A percentile compares a stretch with the other conserved stretches of the same genome.
These are phyloP conservation scores for Sebastes aleutianus DNA, from an alignment of 2,797 vertebrate species.

Conservation along the genomic window DNA sequence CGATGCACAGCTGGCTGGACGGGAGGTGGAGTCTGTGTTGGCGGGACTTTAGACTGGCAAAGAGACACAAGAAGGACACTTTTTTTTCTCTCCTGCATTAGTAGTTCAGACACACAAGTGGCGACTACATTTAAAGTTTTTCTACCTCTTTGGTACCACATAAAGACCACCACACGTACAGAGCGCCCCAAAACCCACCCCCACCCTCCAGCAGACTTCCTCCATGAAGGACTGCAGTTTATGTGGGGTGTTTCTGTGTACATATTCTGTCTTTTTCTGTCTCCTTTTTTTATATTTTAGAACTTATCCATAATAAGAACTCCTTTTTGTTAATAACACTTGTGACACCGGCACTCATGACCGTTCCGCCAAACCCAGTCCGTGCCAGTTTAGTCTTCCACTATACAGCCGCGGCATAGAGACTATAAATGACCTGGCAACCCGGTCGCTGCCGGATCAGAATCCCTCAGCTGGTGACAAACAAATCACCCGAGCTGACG, in stretches of 20 bases:
- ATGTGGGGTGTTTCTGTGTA: slow-evolving; percentile 35
- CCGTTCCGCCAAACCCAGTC: not conserved
- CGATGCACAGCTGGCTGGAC: slow-evolving; percentile 44
- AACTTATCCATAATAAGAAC: slow-evolving; percentile 15
- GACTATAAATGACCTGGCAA: not conserved
- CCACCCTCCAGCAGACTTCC: not conserved
- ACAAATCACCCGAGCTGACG: slow-evolving; percentile 34
- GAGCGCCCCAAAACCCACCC: not conserved
- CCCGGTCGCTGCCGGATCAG: slow-evolving; percentile 1
- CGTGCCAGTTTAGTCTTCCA: not conserved
- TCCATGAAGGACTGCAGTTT: not conserved
- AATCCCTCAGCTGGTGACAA: slow-evolving; percentile 26
- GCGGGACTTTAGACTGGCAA: not conserved
- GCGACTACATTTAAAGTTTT: not conserved
- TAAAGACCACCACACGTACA: not conserved
- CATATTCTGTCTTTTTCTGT: slow-evolving; percentile 19
- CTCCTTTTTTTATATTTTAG: slow-evolving; percentile 8
- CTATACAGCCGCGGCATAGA: not conserved
- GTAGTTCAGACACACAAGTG: not conserved
- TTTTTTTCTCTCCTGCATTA: not conserved
- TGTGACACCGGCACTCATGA: not conserved
- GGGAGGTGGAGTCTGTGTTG: not conserved
- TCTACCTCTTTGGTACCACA: slow-evolving; percentile 32
- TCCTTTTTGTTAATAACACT: not conserved
- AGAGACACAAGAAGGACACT: not conserved